phyloP scores from a whole-genome alignment of 1,140 invertebrate genomes.

The Atopsyche davidsoni region DNA sequence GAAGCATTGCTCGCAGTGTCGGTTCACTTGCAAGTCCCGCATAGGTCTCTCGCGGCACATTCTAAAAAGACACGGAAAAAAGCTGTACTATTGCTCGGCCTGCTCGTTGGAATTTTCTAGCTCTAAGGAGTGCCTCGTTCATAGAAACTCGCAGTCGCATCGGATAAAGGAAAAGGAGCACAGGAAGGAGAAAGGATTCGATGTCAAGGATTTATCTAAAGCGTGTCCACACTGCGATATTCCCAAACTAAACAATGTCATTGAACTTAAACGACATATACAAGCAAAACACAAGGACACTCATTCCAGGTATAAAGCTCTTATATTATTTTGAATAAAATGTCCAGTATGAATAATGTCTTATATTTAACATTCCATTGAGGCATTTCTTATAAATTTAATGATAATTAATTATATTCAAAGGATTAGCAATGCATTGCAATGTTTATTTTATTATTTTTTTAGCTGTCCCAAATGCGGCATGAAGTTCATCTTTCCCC shows the following conservation, averaged over 20 bases:
- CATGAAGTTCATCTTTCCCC: constrained; percentile 58
- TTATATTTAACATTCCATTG: too few species aligned
- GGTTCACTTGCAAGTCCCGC: constrained; percentile 51
- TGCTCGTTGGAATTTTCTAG: constrained; percentile 60
- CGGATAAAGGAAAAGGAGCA: constrained; percentile 49
- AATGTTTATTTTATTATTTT: constrained; percentile 14
- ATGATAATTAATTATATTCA: neutral
- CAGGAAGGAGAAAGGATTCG: constrained; percentile 37
- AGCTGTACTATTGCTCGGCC: constrained; percentile 59
- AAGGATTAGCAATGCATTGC: neutral
- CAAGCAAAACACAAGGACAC: constrained; percentile 54
- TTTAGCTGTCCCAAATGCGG: constrained; percentile 63
- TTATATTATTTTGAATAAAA: neutral
- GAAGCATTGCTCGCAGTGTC: constrained; percentile 54
- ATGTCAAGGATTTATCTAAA: constrained; percentile 39
- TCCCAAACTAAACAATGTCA: constrained; percentile 47
- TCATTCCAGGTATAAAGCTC: constrained; percentile 43
- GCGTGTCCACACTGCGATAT: constrained; percentile 57
- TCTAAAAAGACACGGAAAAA: constrained; percentile 48
- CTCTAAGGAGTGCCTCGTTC: constrained; percentile 55
- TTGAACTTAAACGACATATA: constrained; percentile 61
- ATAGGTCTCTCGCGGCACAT: constrained; percentile 62
- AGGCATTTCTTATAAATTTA: neutral
- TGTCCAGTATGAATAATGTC: neutral
- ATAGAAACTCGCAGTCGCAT: constrained; percentile 59